Evolutionary conservation across 2,797 vertebrate genomes (phyloP).

Genomic region (Argyrosomus regius): DNA sequence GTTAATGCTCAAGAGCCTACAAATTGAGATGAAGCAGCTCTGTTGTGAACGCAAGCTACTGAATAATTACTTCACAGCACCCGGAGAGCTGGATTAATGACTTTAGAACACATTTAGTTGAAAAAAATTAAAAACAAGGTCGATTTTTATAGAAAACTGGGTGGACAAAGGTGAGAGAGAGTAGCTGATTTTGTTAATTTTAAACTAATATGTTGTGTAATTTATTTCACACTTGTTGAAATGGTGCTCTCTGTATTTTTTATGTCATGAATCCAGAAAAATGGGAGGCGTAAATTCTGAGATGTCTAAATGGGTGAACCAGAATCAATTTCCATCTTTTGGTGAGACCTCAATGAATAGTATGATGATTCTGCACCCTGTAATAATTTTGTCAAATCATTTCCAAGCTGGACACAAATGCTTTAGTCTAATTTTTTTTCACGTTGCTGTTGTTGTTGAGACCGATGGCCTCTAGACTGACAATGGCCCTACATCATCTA

Average conservation of each 20-base stretch:
- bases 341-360: not conserved
- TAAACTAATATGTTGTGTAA: not conserved
- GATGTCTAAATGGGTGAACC: not conserved
- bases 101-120: slow-evolving; percentile 22
- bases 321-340: not conserved
- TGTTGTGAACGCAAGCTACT: slow-evolving; percentile 25
- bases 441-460: not conserved
- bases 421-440: slow-evolving; percentile 7
- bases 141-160: not conserved
- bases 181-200: not conserved
- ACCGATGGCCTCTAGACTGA: not conserved
- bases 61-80: slow-evolving; percentile 48
- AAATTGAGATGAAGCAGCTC: slow-evolving; percentile 25
- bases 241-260: not conserved
- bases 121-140: slow-evolving; percentile 10
- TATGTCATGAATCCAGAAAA: not conserved
- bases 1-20: slow-evolving; percentile 20
- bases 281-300: not conserved
- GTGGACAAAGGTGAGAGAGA: not conserved
- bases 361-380: not conserved
- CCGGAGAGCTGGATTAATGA: slow-evolving; percentile 48
- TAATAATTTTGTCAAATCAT: not conserved
- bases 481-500: not conserved
- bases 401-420: not conserved
- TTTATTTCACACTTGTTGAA: not conserved